phyloP scores from a whole-genome alignment of 1,140 invertebrate species.

The Phenacoccus solenopsis region DNA sequence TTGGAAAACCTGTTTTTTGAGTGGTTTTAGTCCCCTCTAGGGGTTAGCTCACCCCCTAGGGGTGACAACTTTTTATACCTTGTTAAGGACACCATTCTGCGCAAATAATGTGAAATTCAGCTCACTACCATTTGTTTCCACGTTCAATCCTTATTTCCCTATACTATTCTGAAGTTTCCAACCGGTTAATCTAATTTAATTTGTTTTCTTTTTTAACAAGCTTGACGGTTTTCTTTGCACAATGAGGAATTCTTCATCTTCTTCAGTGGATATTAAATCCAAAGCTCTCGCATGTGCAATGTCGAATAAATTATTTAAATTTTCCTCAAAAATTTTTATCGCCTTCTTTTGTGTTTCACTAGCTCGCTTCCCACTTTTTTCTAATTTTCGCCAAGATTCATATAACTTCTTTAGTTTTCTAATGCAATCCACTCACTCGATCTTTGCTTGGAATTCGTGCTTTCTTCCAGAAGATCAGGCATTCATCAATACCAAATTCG shows the following conservation, averaged over 20 bases:
- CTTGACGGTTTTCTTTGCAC: conserved; percentile 22
- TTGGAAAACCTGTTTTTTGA: too few species aligned
- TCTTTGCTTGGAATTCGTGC: conserved; percentile 22
- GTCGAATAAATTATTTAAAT: conserved; percentile 27
- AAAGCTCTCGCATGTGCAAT: conserved; percentile 26
- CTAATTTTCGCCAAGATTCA: conserved; percentile 23
- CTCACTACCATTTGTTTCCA: too few species aligned
- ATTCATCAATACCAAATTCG: conserved; percentile 21
- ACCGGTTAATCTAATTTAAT: too few species aligned
- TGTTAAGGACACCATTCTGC: too few species aligned
- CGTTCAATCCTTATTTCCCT: too few species aligned
- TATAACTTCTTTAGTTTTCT: conserved; percentile 22
- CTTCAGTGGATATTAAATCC: conserved; percentile 21
- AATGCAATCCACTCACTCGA: conserved; percentile 20
- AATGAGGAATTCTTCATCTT: conserved; percentile 25
- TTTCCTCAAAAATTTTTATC: conserved; percentile 22
- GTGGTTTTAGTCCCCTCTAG: too few species aligned
- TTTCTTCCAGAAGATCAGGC: conserved; percentile 24
- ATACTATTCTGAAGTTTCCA: too few species aligned
- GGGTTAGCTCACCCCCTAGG: too few species aligned
- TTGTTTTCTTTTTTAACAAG: too few species aligned
- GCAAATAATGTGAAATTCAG: too few species aligned
- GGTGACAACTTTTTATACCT: too few species aligned
- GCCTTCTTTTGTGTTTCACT: conserved; percentile 20
- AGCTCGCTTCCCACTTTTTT: conserved; percentile 17